phyloP scores from a whole-genome alignment of 2,797 vertebrate species.

The Setipinna tenuifilis region DNA sequence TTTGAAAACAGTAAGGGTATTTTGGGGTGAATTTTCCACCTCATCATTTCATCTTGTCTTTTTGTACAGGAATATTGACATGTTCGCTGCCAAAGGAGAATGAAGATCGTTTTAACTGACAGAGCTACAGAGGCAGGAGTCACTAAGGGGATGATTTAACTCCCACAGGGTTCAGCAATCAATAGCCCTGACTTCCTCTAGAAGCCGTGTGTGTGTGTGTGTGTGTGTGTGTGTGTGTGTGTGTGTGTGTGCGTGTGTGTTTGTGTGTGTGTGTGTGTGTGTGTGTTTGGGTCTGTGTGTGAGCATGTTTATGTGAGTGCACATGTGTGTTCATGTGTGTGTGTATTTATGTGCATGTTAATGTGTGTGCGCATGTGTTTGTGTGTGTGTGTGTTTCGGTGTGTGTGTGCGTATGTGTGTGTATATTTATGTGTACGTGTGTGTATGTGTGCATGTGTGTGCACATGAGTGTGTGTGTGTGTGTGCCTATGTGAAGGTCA shows the following conservation, averaged over 20 bases:
- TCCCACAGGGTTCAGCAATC: background rate
- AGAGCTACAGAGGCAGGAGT: background rate
- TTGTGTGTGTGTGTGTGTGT: background rate
- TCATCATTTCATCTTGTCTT: slow-evolving; percentile 6
- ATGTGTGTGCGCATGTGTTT: background rate
- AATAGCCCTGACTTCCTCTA: slow-evolving; percentile 18
- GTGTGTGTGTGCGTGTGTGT: background rate
- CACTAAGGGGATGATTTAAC: slow-evolving; percentile 8
- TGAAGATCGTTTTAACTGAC: slow-evolving; percentile 22
- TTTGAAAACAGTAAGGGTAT: background rate
- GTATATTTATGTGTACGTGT: background rate
- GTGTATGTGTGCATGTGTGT: background rate
- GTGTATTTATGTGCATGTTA: background rate
- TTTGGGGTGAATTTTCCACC: background rate
- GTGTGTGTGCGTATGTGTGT: background rate
- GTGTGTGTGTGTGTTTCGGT: too few relatives aligned
- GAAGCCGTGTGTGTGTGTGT: slow-evolving; percentile 16
- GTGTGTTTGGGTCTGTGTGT: background rate
- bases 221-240: background rate
- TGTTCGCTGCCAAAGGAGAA: background rate
- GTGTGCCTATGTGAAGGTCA: background rate
- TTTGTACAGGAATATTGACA: background rate
- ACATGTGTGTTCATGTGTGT: background rate
- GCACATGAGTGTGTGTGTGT: background rate
- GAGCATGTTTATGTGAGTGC: background rate